phyloP scores from a whole-genome alignment of 2,113 vertebrate species.

The Nyctibius bracteatus region DNA sequence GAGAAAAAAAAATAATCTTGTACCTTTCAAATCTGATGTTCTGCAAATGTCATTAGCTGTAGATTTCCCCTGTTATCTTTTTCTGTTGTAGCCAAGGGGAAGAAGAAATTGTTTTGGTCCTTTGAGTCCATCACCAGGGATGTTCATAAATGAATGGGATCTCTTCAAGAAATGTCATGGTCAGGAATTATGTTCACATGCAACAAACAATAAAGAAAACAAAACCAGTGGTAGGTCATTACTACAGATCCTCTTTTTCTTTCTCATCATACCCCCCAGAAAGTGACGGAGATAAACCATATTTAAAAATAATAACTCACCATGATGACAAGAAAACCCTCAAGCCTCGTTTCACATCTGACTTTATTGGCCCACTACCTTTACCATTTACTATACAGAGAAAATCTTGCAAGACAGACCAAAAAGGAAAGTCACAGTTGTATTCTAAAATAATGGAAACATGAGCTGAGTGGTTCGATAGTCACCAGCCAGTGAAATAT shows the following conservation, averaged over 20 bases:
- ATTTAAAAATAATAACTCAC: slow-evolving; percentile 20
- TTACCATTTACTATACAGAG: background rate
- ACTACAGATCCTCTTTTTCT: background rate
- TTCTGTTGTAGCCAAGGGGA: background rate
- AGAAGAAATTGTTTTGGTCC: background rate
- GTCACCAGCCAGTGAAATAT: background rate
- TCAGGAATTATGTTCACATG: background rate
- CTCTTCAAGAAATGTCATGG: background rate
- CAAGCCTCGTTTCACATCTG: slow-evolving; percentile 26
- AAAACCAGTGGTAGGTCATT: background rate
- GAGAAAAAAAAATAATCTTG: background rate
- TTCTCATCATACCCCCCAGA: background rate
- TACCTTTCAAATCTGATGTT: background rate
- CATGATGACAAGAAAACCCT: background rate
- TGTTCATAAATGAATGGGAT: background rate
- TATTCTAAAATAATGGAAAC: background rate
- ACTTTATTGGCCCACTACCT: background rate
- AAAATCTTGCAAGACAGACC: background rate
- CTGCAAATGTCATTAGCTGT: background rate
- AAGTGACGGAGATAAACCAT: background rate
- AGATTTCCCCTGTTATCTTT: background rate
- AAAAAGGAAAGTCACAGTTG: background rate
- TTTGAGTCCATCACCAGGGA: background rate
- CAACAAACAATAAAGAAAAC: background rate
- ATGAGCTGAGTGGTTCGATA: background rate